Base-by-base conservation (phyloP, 1,140 invertebrate genomes). In the Melipona quadrifasciata region DNA sequence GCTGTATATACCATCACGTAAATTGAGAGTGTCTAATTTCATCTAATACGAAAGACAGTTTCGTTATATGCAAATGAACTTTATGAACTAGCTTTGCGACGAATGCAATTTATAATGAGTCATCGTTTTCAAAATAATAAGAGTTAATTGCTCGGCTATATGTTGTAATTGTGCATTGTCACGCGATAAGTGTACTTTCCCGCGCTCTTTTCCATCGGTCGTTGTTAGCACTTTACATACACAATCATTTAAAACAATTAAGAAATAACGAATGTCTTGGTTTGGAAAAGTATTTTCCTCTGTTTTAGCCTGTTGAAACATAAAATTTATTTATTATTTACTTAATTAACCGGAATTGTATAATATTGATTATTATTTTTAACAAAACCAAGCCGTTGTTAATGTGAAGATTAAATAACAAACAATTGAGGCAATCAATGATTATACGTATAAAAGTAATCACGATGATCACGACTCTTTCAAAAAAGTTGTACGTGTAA, bases 191-290 rank as follows among this genome's bases (percentile, higher is more conserved):
- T 24, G 12, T 61, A 51, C 71, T 76, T 71, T 78, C 82, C 75
- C 82, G 82, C 82, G 82, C 75, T 84, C 55, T 84, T 71, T 27
- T 78, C 55, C 21, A 53, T 70, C 65, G 39, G 61, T 39, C 21
- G 39, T 27, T 21, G 1, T 1, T 2, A 21, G 10, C 24, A 67
- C 34, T 17, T 75, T 53, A 57, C 6, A 34, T 57, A 61, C 2
- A n/a, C 12, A 58, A 27, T n/a, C 24, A 58, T 72, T 16, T 17
- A 27, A 21, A 10, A 47, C 39, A 3, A 71, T 71, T 51, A 4
- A 5, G 4, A 21, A 39, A 11, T 24, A 55, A 16, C 19, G 5
- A 27, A 71, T n/a, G 21, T 53, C 53, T 73, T 72, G 17, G 27
- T 11, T 16, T 53, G 1, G 10, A 34, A 4, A 3, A 10, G 53